Evolutionary conservation across 2,113 vertebrate species (phyloP), one percentile per base, ranked within the genome.

Genomic region (Malurus elegans): DNA sequence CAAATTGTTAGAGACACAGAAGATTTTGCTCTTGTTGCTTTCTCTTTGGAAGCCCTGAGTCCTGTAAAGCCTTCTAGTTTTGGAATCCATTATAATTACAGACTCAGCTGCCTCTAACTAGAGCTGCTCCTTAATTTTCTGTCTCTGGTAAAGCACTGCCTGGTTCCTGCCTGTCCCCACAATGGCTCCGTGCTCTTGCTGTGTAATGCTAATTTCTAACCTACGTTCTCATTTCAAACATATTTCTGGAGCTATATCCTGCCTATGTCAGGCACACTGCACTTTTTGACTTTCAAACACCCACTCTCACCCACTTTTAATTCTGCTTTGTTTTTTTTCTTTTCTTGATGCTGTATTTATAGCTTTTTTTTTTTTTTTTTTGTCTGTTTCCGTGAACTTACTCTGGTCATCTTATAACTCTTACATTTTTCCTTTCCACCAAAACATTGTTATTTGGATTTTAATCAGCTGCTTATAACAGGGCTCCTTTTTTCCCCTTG

Each of bases 81-180:
- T 80, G 83, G 86, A 91, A 89, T 23, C 47, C 56, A 29, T 83
- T 78, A 18, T 78, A 88, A 91, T 92, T 92, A 86, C 31, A 79
- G 71, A 71, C 12, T 78, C 23, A 25, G 34, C 54, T 84, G 47
- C 60, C 72, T 84, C 28, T 47, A 86, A 80, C 50, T 86, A 62
- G n/a, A 69, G 67, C 62, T 53, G 8, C 75, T 96, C 89, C 89
- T 91, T 80, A 69, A 65, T 93, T 92, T 96, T 88, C 89, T 83
- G 0, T 83, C 71, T 66, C 25, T 83, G 2, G 4, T 14, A 69
- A 73, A 67, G 48, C 53, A 36, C 24, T 69, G 54, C 45, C 73
- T 69, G n/a, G 24, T 82, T 96, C 62, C 86, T 90, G 58, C 42
- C 62, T 79, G 79, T 86, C 42, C 36, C 54, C 67, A 73, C 31